These are phyloP conservation scores for Synergus laeviventris DNA, from an alignment of 2,888 invertebrate genomes.

Conservation along the genomic window DNA sequence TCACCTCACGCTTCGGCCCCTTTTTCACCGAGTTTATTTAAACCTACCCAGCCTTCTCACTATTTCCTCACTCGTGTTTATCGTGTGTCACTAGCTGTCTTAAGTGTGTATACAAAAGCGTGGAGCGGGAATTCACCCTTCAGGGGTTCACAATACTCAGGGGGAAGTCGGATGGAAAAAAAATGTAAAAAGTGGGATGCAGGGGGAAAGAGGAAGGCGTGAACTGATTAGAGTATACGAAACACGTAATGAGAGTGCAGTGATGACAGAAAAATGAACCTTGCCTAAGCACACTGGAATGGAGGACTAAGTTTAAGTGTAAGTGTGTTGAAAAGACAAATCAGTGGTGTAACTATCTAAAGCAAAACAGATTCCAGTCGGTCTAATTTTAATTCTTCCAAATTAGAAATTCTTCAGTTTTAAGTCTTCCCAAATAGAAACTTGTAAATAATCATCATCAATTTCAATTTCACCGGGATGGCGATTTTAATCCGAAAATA, in stretches of 20 bases:
- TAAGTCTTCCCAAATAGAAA: background rate
- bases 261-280: constrained; percentile 47
- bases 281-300: background rate
- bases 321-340: constrained; percentile 36
- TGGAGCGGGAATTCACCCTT: background rate
- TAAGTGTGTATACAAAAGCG: constrained; percentile 14
- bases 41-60: background rate
- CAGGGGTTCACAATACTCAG: background rate
- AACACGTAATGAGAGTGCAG: constrained; percentile 45
- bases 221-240: constrained; percentile 44
- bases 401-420: background rate
- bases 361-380: constrained; percentile 1
- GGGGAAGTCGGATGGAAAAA: background rate
- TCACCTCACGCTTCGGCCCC: background rate
- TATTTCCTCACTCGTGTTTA: constrained; percentile 30
- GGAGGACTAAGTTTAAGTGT: constrained; percentile 10
- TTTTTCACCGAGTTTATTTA: constrained; percentile 24
- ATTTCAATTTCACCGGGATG: too few relatives aligned
- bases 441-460: too few relatives aligned
- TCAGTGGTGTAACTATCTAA: constrained; percentile 28
- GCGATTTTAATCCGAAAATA: too few relatives aligned
- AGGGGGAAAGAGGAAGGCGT: background rate
- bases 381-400: constrained; percentile 17
- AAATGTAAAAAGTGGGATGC: background rate
- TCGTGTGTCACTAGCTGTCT: constrained; percentile 19